Evolutionary conservation across 2,113 vertebrate genomes (phyloP).

Genomic region (Naja naja): DNA sequence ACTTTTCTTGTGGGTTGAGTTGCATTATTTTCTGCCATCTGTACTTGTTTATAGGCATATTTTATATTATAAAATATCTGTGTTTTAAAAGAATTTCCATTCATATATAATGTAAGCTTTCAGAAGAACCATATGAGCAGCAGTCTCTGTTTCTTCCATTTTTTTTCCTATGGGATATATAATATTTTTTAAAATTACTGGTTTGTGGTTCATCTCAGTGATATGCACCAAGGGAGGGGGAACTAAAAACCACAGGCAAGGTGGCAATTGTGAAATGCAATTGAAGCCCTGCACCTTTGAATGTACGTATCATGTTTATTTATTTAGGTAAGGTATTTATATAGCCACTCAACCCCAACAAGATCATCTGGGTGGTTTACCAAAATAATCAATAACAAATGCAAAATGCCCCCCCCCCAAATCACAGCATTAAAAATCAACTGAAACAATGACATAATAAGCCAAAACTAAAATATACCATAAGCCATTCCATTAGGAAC

Average conservation of each 20-base stretch:
- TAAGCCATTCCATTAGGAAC: background rate
- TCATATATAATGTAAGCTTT: background rate
- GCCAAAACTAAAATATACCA: background rate
- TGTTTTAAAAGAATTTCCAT: background rate
- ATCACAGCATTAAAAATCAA: background rate
- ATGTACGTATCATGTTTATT: background rate
- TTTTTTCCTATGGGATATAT: background rate
- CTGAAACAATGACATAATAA: background rate
- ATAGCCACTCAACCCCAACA: background rate
- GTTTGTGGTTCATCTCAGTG: background rate
- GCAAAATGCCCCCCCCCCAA: background rate
- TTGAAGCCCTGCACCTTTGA: background rate
- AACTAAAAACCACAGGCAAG: background rate
- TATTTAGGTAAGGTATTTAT: background rate
- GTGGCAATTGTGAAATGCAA: background rate
- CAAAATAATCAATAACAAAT: background rate
- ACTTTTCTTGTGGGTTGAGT: background rate
- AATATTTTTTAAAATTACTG: background rate
- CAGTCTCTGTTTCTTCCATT: background rate
- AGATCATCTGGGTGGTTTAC: background rate
- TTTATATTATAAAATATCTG: constrained; percentile 7
- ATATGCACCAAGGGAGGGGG: background rate
- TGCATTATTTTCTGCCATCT: background rate
- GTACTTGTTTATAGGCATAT: background rate
- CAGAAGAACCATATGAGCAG: background rate